These are phyloP conservation scores for Epizoanthus stellaris DNA, from an alignment of 92 coral and sea anemone genomes.

Conservation along the genomic window DNA sequence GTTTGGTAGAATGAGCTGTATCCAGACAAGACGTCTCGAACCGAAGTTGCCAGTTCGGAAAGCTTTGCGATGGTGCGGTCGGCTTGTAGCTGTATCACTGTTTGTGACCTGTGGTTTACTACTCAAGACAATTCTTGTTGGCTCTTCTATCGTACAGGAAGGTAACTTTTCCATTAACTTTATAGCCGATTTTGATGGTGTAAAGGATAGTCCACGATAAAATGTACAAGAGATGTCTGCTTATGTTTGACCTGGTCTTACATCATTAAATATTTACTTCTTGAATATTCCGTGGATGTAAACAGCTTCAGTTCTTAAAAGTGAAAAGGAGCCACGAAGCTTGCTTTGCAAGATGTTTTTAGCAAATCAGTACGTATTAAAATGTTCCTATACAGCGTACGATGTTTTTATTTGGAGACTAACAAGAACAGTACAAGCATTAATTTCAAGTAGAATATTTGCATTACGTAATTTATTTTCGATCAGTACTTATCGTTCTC, in stretches of 20 bases:
- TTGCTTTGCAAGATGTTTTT: not conserved
- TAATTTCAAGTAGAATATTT: slow-evolving; percentile 1
- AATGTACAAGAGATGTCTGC: slow-evolving; percentile 27
- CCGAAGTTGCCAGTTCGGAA: slow-evolving; percentile 65
- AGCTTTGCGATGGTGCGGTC: slow-evolving; percentile 69
- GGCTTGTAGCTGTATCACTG: slow-evolving; percentile 71
- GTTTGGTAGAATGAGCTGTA: slow-evolving; percentile 70
- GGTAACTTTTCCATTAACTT: slow-evolving; percentile 56
- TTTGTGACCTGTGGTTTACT: slow-evolving; percentile 87
- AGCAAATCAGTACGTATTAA: not conserved
- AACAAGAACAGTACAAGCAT: not conserved
- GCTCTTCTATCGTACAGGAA: slow-evolving; percentile 63
- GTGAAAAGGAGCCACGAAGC: not conserved
- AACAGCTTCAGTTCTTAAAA: not conserved
- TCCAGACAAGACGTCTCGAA: slow-evolving; percentile 57
- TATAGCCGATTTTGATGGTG: not conserved
- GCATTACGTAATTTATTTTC: slow-evolving; percentile 24
- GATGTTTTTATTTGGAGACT: not conserved
- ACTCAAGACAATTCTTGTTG: slow-evolving; percentile 67
- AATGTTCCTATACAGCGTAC: not conserved
- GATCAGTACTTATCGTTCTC: slow-evolving; percentile 19
- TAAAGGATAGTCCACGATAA: not conserved
- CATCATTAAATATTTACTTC: slow-evolving; percentile 38
- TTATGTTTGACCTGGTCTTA: slow-evolving; percentile 28
- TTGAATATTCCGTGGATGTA: slow-evolving; percentile 4